Evolutionary conservation across 2,797 vertebrate species (phyloP).

Genomic region (Rhinoraja longicauda): DNA sequence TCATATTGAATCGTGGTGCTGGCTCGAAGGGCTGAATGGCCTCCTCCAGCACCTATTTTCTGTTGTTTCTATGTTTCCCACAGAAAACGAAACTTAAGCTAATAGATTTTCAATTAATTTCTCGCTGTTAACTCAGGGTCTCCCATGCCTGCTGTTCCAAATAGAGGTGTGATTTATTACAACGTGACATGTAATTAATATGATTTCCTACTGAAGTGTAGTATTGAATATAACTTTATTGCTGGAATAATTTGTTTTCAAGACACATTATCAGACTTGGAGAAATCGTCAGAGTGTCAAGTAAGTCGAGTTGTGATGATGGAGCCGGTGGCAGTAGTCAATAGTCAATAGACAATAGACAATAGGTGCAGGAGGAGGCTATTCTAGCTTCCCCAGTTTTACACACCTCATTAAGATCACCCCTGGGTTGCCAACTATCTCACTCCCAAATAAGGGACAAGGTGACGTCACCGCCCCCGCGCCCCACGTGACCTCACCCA

Average conservation of each 20-base stretch:
- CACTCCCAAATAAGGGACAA: no score
- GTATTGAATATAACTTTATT: slow-evolving; percentile 7
- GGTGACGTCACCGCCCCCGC: no score
- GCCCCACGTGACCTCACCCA: no score
- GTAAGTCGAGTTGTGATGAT: neutral
- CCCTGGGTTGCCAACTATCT: no score
- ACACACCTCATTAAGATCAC: no score
- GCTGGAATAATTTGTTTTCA: slow-evolving; percentile 12
- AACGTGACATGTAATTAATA: neutral
- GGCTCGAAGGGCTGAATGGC: no score
- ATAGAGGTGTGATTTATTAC: slow-evolving; percentile 19
- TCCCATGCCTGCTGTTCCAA: neutral
- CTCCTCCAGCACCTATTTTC: no score
- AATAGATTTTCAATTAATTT: slow-evolving; percentile 29
- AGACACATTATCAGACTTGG: slow-evolving; percentile 3
- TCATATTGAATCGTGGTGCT: no score
- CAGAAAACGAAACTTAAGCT: neutral
- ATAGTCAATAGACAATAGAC: no score
- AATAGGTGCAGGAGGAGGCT: no score
- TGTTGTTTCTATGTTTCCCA: neutral
- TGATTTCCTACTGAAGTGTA: slow-evolving; percentile 14
- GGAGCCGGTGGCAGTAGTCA: no score
- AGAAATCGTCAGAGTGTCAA: neutral
- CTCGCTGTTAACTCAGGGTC: neutral
- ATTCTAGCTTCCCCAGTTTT: no score